phyloP scores from a whole-genome alignment of 2,797 vertebrate genomes.

The Serranus cabrilla region DNA sequence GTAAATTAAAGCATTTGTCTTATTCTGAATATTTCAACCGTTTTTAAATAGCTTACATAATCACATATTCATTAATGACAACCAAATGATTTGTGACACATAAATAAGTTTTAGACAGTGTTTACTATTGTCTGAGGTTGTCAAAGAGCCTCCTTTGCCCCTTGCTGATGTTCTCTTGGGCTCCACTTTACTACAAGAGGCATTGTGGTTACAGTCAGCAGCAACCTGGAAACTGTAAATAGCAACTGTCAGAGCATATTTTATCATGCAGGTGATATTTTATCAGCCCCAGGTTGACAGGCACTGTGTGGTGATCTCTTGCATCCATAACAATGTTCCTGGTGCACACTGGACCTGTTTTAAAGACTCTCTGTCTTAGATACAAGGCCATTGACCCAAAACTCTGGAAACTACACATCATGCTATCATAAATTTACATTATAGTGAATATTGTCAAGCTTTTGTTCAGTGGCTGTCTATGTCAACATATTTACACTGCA shows the following conservation, averaged over 20 bases:
- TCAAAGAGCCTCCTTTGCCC: slow-evolving; percentile 18
- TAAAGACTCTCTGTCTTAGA: not conserved
- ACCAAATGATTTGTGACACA: slow-evolving; percentile 47
- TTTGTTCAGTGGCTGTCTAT: not conserved
- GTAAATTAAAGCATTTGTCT: not conserved
- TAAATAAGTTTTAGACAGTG: slow-evolving; percentile 43
- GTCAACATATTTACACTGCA: not conserved
- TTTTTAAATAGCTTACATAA: slow-evolving; percentile 13
- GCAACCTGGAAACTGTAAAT: slow-evolving; percentile 6
- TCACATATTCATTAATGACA: slow-evolving; percentile 57
- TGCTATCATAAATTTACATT: not conserved
- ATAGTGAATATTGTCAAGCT: not conserved
- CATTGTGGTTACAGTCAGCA: slow-evolving; percentile 16
- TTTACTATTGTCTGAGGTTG: not conserved
- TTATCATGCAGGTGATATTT: slow-evolving; percentile 19
- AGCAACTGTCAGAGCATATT: slow-evolving; percentile 21
- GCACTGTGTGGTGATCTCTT: not conserved
- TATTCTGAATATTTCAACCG: slow-evolving; percentile 9
- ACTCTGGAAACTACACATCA: not conserved
- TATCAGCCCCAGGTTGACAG: slow-evolving; percentile 6
- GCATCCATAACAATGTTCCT: slow-evolving; percentile 2
- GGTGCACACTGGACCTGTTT: not conserved
- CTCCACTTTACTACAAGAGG: slow-evolving; percentile 18
- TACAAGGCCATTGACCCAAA: too few relatives aligned
- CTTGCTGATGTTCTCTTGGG: slow-evolving; percentile 11